Conservation (phyloP, 2,888 invertebrate genomes). For the Kuschelorhynchus macadamiae region DNA sequence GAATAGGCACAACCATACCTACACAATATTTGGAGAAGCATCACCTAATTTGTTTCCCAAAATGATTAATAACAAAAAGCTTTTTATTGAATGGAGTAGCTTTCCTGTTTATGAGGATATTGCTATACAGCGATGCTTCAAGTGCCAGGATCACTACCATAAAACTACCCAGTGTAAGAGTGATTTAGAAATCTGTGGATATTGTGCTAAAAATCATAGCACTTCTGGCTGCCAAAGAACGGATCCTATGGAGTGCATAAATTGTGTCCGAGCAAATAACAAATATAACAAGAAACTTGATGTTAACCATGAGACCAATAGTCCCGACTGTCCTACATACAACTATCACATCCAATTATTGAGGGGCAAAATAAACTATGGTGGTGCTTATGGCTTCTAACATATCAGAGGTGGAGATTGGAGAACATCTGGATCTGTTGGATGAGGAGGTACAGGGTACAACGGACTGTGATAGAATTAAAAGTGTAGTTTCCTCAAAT, state of each 20-base stretch:
- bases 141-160: neutral
- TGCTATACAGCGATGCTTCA: constrained; percentile 1
- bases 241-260: neutral
- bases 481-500: no score
- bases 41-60: constrained; percentile 1
- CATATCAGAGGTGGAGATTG: neutral
- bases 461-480: no score
- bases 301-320: neutral
- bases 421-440: neutral
- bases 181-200: no score
- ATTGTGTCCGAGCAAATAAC: constrained; percentile 1
- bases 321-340: no score
- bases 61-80: constrained; percentile 2
- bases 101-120: neutral
- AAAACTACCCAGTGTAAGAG: no score
- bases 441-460: neutral
- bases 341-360: no score
- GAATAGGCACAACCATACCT: neutral
- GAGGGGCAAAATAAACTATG: neutral
- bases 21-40: constrained; percentile 13
- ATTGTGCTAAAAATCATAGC: constrained; percentile 1
- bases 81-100: neutral
- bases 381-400: neutral
- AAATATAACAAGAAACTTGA: neutral
- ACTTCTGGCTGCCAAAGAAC: constrained; percentile 2